These are phyloP conservation scores for Nothocercus nigrocapillus DNA, from an alignment of 2,113 vertebrate species.

Conservation along the genomic window DNA sequence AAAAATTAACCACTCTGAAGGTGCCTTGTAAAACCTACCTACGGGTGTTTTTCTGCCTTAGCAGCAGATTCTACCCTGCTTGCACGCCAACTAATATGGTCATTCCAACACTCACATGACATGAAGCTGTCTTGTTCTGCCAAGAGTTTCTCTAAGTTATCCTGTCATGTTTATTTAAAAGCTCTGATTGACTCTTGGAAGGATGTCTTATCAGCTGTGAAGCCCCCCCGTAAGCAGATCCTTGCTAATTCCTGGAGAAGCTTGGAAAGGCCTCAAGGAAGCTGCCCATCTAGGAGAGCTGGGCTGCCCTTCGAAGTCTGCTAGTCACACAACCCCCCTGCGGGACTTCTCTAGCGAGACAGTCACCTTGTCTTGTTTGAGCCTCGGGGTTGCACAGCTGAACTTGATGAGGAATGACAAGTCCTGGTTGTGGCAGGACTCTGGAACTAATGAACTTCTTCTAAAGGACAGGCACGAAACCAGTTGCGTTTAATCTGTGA, in stretches of 20 bases:
- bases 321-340: background rate
- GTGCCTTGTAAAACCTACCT: background rate
- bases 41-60: background rate
- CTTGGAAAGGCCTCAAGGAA: background rate
- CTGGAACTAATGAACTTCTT: slow-evolving; percentile 20
- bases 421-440: background rate
- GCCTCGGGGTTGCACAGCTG: slow-evolving; percentile 31
- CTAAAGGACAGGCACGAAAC: background rate
- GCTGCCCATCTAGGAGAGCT: background rate
- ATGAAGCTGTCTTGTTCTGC: slow-evolving; percentile 14
- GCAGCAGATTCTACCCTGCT: slow-evolving; percentile 20
- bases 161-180: slow-evolving; percentile 32
- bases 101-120: background rate
- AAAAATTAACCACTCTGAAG: background rate
- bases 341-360: slow-evolving; percentile 43
- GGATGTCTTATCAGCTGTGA: background rate
- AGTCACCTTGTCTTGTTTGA: slow-evolving; percentile 46
- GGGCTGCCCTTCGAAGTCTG: slow-evolving; percentile 42
- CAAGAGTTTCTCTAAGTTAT: slow-evolving; percentile 5
- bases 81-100: background rate
- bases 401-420: slow-evolving; percentile 48
- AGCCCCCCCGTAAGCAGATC: background rate
- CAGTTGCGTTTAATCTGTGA: background rate
- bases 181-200: background rate
- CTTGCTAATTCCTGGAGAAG: background rate